Conservation (phyloP, 2,888 invertebrate genomes). For the Catotricha subobsoleta region DNA sequence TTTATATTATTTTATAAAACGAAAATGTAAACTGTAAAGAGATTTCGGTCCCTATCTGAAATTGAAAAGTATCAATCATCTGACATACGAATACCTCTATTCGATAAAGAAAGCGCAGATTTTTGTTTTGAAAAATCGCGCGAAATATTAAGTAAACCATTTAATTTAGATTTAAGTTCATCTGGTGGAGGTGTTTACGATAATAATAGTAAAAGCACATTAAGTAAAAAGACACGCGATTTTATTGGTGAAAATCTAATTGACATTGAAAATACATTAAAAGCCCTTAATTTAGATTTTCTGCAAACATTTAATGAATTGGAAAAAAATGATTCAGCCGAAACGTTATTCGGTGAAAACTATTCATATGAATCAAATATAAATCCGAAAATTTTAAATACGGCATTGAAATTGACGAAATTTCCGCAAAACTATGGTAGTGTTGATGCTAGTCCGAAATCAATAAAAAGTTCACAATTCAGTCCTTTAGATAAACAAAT, state of each 20-base stretch:
- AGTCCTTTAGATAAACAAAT: slow-evolving; percentile 24
- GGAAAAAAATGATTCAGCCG: slow-evolving; percentile 30
- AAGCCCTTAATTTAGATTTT: slow-evolving; percentile 29
- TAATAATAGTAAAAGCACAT: slow-evolving; percentile 1
- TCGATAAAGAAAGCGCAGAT: slow-evolving; percentile 53
- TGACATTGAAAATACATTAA: slow-evolving; percentile 29
- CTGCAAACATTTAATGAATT: slow-evolving; percentile 30
- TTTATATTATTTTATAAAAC: neutral
- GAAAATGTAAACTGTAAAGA: slow-evolving; percentile 17
- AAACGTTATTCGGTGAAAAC: slow-evolving; percentile 22
- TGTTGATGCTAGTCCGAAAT: slow-evolving; percentile 4
- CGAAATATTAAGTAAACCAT: slow-evolving; percentile 43
- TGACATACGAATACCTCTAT: slow-evolving; percentile 40
- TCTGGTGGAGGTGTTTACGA: slow-evolving; percentile 1
- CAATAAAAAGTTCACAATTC: slow-evolving; percentile 14
- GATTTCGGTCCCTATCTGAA: slow-evolving; percentile 35
- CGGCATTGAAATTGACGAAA: slow-evolving; percentile 6
- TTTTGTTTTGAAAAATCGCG: slow-evolving; percentile 55
- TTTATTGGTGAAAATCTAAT: slow-evolving; percentile 27
- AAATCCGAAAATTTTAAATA: slow-evolving; percentile 7
- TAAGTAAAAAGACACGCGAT: slow-evolving; percentile 19
- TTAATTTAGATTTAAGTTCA: slow-evolving; percentile 20
- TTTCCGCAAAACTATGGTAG: slow-evolving; percentile 2
- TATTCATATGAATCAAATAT: slow-evolving; percentile 8
- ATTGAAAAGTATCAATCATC: slow-evolving; percentile 30